These are phyloP conservation scores for Dusona sp. DNA, from an alignment of 2,888 invertebrate genomes.

Conservation along the genomic window DNA sequence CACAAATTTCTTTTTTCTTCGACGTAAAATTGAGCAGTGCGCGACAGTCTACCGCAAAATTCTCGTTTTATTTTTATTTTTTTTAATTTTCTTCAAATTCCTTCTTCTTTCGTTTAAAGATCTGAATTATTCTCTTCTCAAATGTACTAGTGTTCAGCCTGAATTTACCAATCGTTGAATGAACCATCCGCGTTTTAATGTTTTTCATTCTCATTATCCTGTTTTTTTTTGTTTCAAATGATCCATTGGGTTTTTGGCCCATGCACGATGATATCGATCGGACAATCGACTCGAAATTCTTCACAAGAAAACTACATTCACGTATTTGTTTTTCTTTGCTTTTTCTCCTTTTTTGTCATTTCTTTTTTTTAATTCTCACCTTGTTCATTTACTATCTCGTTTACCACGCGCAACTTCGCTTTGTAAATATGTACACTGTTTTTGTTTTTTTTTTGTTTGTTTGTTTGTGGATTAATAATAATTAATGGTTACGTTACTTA, in stretches of 20 bases:
- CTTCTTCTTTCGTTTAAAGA: conserved; percentile 64
- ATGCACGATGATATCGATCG: conserved; percentile 78
- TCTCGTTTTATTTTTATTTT: conserved; percentile 61
- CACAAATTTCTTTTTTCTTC: conserved; percentile 64
- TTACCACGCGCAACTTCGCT: conserved; percentile 71
- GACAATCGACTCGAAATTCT: conserved; percentile 74
- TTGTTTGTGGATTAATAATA: conserved; percentile 77
- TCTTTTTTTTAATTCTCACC: conserved; percentile 68
- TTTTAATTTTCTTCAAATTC: neutral
- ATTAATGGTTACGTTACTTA: conserved; percentile 83
- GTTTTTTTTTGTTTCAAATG: conserved; percentile 76
- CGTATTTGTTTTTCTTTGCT: conserved; percentile 69
- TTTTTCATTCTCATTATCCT: conserved; percentile 63
- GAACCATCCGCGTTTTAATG: conserved; percentile 64
- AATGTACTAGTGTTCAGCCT: conserved; percentile 51
- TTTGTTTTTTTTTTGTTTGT: conserved; percentile 54
- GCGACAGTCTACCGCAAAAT: conserved; percentile 79
- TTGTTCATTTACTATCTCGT: conserved; percentile 72
- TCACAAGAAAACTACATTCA: conserved; percentile 50
- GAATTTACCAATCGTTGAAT: conserved; percentile 71
- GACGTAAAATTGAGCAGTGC: conserved; percentile 83
- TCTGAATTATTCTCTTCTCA: conserved; percentile 69
- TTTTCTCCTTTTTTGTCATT: conserved; percentile 68
- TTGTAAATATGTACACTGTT: conserved; percentile 84
- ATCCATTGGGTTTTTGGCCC: conserved; percentile 72